Percentiles rank a stretch among this genome's conserved stretches.
These are phyloP conservation scores for Chelidonichthys spinosus DNA, from an alignment of 2,797 vertebrate species.

Conservation along the genomic window DNA sequence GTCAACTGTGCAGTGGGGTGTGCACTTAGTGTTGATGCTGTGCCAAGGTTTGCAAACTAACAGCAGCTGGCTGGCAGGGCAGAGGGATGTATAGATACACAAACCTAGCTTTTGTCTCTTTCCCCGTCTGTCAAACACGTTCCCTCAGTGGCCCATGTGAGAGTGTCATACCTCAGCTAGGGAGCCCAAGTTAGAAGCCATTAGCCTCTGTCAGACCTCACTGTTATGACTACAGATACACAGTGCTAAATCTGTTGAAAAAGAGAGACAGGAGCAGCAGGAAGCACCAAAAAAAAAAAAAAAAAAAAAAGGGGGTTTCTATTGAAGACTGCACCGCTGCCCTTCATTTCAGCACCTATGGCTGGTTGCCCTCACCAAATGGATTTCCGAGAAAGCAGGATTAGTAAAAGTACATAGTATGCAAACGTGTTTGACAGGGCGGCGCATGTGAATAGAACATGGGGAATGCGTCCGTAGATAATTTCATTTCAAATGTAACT, in stretches of 20 bases:
- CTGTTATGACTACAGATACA: slow-evolving; percentile 75
- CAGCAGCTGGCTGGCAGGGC: slow-evolving; percentile 65
- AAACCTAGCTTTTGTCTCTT: slow-evolving; percentile 50
- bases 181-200: slow-evolving; percentile 62
- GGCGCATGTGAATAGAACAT: slow-evolving; percentile 47
- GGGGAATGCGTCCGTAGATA: slow-evolving; percentile 40
- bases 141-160: slow-evolving; percentile 43
- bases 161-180: slow-evolving; percentile 34
- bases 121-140: slow-evolving; percentile 17
- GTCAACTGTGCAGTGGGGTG: slow-evolving; percentile 40
- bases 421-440: slow-evolving; percentile 26
- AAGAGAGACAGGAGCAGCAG: slow-evolving; percentile 35
- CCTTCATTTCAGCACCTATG: slow-evolving; percentile 56
- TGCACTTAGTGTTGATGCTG: slow-evolving; percentile 34
- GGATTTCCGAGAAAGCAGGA: slow-evolving; percentile 67
- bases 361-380: slow-evolving; percentile 54
- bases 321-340: slow-evolving; percentile 43
- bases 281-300: slow-evolving; percentile 22
- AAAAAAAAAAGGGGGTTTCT: slow-evolving; percentile 25
- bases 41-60: slow-evolving; percentile 58
- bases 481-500: slow-evolving; percentile 58
- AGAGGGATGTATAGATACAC: slow-evolving; percentile 33
- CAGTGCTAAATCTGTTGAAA: slow-evolving; percentile 55
- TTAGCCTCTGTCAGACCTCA: slow-evolving; percentile 65
- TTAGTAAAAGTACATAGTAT: slow-evolving; percentile 48